Conservation (phyloP, 2,113 vertebrate genomes). For the Danionella cerebrum region DNA sequence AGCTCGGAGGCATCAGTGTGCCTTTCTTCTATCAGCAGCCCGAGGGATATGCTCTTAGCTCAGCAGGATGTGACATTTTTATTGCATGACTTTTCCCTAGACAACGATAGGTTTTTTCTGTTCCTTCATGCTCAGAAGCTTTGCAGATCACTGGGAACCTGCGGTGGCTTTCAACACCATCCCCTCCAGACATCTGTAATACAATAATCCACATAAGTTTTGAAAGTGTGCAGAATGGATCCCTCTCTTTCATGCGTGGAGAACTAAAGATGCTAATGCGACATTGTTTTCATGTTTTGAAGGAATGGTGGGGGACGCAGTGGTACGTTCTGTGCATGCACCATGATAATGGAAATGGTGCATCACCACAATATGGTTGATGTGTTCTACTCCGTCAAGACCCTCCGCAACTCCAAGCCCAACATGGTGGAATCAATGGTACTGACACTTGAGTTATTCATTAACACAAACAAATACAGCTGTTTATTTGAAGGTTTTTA, state of each 20-base stretch:
- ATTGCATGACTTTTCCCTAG: conserved; percentile 27
- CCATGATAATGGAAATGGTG: conserved; percentile 92
- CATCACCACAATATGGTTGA: conserved; percentile 87
- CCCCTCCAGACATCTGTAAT: conserved; percentile 3
- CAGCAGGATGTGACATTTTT: conserved; percentile 48
- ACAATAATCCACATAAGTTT: conserved; percentile 6
- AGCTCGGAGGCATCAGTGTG: conserved; percentile 41
- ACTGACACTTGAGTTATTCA: no score
- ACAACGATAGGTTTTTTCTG: conserved; percentile 5
- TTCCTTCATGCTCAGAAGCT: neutral
- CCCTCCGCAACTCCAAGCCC: conserved; percentile 90
- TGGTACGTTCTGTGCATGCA: conserved; percentile 89
- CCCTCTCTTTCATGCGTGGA: neutral
- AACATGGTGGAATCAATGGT: conserved; percentile 99
- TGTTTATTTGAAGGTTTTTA: no score
- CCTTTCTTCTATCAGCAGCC: conserved; percentile 50
- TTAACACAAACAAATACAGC: no score
- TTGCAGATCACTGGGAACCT: neutral
- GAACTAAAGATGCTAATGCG: neutral
- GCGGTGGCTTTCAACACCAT: neutral
- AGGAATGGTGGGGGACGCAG: conserved; percentile 91
- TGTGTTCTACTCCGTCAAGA: conserved; percentile 93
- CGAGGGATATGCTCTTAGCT: conserved; percentile 30
- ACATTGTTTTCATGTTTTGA: conserved; percentile 20
- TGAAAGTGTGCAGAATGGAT: neutral